Evolutionary conservation across 2,888 invertebrate species (phyloP), one percentile per base, ranked within the genome.

Genomic region (Tigriopus californicus): DNA sequence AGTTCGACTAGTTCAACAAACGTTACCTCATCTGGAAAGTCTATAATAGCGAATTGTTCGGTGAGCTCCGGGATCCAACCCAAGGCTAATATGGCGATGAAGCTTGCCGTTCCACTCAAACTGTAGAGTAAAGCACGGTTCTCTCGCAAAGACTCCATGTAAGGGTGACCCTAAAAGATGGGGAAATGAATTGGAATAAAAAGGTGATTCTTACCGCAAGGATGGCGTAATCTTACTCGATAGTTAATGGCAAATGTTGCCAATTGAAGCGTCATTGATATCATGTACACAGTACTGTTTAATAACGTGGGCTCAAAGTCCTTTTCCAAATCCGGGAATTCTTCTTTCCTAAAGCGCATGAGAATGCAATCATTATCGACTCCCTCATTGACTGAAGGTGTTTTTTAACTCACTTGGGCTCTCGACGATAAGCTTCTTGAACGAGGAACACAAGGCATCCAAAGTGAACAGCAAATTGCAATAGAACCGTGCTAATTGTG

Each of bases 171-270:
- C 94, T 95, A 70, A 15, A 70, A 70, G 67, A n/a, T 64, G 61
- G 65, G 62, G 65, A 61, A 61, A 49, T 52, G 52, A 51, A 15
- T 49, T 49, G 18, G 20, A 15, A 49, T 49, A 18, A 20, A 22
- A 13, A 5, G 18, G 24, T 11, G 42, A 42, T 42, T 11, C n/a
- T 42, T 42, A n/a, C n/a, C n/a, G n/a, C n/a, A n/a, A n/a, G n/a
- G n/a, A n/a, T n/a, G n/a, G n/a, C n/a, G n/a, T n/a, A 44, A 22
- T 66, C 71, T 72, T 73, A 95, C 95, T 79, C 94, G 83, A 70
- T 99, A 98, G 74, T 99, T 99, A 61, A 99, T 91, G 61, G 94
- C 95, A 73, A 99, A 98, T 12, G 98, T 98, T 1, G 92, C 89
- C 64, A 98, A 83, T 76, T 99, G 98, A 62, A 99, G 75, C 15